Evolutionary conservation across 2,888 invertebrate species (phyloP), one percentile per base, ranked within the genome.

Genomic region (Drosophila tripunctata): DNA sequence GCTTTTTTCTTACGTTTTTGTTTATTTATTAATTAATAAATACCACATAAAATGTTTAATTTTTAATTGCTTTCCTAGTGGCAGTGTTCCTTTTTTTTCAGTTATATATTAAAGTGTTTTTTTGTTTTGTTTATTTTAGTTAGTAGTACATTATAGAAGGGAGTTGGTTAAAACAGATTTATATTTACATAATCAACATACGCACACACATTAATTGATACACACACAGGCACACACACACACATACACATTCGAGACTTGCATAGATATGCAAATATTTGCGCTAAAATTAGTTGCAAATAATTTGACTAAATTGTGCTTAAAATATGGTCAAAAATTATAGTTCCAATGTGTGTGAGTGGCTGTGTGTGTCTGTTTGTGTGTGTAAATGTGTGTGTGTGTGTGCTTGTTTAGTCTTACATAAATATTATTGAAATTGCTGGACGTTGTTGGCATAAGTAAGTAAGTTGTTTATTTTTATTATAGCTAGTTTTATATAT

Each of bases 361-460:
- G 22, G 41, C 35, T 43, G 24, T 60, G 8, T 55, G 41, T 58
- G 19, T 45, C 15, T 57, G 33, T 15, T 7, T 31, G 12, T 12
- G 21, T 51, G 33, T 44, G 7, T 43, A 8, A 33, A 10, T n/a
- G 21, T 56, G 38, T 35, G 22, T 56, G 41, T 45, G 10, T 47
- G 21, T 64, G 17, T 69, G 36, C 58, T 57, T 67, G 62, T 60
- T 30, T 52, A 55, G 48, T 66, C 78, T 79, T 79, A 79, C 85
- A 80, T 75, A 84, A 82, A 80, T 87, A 87, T 82, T 82, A 82
- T 82, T 82, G 81, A 82, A 82, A 87, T 67, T 87, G 78, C 67
- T 83, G 83, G 88, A 83, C 83, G 88, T 87, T 87, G 83, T 70
- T 83, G 88, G 83, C 88, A 87, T 83, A 87, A 85, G 76, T 84